Evolutionary conservation across 2,797 vertebrate genomes (phyloP).

Genomic region (Galago senegalensis): DNA sequence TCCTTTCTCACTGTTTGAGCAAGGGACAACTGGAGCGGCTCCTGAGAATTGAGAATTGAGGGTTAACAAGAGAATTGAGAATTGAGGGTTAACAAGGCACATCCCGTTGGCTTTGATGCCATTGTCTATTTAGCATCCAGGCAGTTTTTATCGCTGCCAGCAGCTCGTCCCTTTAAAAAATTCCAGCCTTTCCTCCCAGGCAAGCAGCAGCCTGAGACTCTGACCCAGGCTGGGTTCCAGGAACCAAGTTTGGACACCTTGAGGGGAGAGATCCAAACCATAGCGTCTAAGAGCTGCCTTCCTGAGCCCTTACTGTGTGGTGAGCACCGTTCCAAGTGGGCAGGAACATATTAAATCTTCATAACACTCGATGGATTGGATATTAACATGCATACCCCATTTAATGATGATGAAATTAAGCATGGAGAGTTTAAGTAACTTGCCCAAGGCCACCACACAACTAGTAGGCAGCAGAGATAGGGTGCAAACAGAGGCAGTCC

Average conservation of each 20-base stretch:
- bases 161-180: background rate
- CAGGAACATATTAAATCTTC: background rate
- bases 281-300: background rate
- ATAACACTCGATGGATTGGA: background rate
- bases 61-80: background rate
- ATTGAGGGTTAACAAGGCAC: background rate
- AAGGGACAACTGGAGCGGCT: background rate
- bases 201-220: slow-evolving; percentile 19
- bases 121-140: background rate
- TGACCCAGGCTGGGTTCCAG: slow-evolving; percentile 23
- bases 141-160: slow-evolving; percentile 6
- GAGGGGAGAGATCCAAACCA: background rate
- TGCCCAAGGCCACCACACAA: background rate
- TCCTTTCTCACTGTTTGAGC: background rate
- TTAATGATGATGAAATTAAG: slow-evolving; percentile 1
- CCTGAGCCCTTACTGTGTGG: background rate
- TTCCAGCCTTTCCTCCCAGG: background rate
- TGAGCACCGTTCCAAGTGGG: background rate
- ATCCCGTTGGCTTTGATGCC: background rate
- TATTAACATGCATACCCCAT: background rate
- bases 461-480: background rate
- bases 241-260: background rate
- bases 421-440: background rate
- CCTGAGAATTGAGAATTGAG: background rate
- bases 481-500: background rate